These are phyloP conservation scores for Puntigrus tetrazona DNA, from an alignment of 2,113 vertebrate genomes.

Conservation along the genomic window DNA sequence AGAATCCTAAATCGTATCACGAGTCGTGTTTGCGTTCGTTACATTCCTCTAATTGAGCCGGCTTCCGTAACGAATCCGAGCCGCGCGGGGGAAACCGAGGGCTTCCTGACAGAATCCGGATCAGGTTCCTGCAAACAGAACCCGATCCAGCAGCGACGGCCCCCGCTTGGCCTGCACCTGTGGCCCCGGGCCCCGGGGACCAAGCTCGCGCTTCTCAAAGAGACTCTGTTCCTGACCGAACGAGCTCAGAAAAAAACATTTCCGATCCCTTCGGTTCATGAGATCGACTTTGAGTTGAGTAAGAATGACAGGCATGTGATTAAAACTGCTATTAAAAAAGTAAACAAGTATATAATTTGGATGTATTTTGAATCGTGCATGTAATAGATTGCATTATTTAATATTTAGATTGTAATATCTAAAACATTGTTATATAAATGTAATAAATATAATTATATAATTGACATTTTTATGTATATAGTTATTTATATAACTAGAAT, in stretches of 20 bases:
- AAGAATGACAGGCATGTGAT: no score
- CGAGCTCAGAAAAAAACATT: neutral
- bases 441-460: no score
- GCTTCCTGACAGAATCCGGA: conserved; percentile 79
- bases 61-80: conserved; percentile 7
- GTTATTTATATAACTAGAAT: no score
- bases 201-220: neutral
- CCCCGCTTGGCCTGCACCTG: conserved; percentile 65
- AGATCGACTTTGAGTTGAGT: neutral
- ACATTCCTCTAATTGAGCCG: conserved; percentile 7
- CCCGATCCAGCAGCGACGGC: conserved; percentile 48
- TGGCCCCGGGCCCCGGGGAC: conserved; percentile 30
- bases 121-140: conserved; percentile 78
- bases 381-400: no score
- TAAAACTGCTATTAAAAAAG: no score
- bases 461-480: no score
- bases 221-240: conserved; percentile 5
- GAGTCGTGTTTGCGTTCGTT: neutral
- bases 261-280: neutral
- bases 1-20: neutral
- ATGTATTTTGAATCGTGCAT: no score
- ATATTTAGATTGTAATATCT: no score
- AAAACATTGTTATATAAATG: no score
- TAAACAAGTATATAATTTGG: no score
- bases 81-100: neutral